phyloP scores from a whole-genome alignment of 37 sponge, comb jelly and placozoan genomes.

The Aplysina aerophoba region DNA sequence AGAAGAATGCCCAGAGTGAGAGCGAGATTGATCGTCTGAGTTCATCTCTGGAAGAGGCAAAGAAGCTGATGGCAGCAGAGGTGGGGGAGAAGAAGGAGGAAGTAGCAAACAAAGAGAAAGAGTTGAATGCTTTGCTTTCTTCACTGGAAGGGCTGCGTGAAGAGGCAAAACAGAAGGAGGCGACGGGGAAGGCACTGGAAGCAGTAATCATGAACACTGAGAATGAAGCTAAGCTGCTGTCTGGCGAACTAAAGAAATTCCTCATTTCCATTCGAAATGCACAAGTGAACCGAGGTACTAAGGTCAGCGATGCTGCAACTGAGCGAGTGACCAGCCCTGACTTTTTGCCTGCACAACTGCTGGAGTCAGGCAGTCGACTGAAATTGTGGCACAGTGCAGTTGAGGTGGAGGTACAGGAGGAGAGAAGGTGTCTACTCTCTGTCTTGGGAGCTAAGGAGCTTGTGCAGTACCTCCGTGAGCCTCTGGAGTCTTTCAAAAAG shows the following conservation, averaged over 20 bases:
- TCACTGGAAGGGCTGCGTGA: background rate
- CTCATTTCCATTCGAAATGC: conserved; percentile 22
- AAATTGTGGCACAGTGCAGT: conserved; percentile 24
- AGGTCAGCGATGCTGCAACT: background rate
- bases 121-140: background rate
- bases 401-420: conserved; percentile 50
- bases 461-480: conserved; percentile 43
- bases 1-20: conserved; percentile 55
- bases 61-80: conserved; percentile 29
- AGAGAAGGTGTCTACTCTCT: conserved; percentile 49
- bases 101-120: conserved; percentile 28
- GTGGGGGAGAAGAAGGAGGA: conserved; percentile 60
- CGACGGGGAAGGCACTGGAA: background rate
- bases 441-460: conserved; percentile 52
- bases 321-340: background rate
- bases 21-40: conserved; percentile 66
- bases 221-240: background rate
- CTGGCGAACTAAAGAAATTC: conserved; percentile 15
- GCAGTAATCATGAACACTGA: conserved; percentile 2
- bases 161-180: background rate
- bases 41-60: conserved; percentile 47
- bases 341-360: no score
- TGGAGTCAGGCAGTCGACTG: background rate
- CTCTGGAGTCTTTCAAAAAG: conserved; percentile 72
- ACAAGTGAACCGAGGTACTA: background rate